Conservation (phyloP, 2,888 invertebrate species). For the Caenorhabditis sp. region DNA sequence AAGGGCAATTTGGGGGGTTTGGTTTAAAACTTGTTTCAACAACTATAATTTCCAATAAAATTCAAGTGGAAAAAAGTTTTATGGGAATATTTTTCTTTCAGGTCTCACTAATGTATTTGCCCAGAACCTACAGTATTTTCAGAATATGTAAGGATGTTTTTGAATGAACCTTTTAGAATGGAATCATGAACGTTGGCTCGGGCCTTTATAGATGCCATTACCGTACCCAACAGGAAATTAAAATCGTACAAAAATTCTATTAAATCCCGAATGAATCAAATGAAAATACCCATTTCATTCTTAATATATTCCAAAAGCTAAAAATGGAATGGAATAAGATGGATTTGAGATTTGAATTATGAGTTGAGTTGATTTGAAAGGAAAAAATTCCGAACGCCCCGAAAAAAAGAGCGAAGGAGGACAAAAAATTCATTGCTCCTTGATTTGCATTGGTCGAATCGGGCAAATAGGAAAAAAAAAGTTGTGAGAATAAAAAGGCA, state of each 20-base stretch:
- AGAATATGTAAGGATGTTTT: background rate
- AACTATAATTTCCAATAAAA: background rate
- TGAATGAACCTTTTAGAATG: constrained; percentile 4
- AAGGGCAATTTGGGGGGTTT: background rate
- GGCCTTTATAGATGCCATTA: background rate
- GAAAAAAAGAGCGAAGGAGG: background rate
- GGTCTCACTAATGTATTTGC: constrained; percentile 1
- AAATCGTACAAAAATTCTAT: background rate
- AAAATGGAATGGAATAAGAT: constrained; percentile 1
- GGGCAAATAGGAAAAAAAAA: background rate
- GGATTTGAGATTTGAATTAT: background rate
- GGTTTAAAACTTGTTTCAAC: background rate
- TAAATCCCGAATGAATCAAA: background rate
- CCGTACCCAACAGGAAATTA: background rate
- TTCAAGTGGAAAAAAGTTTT: background rate
- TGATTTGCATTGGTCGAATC: background rate
- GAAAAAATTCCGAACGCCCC: background rate
- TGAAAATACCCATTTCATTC: background rate
- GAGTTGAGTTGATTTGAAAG: too few species aligned
- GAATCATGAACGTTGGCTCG: background rate
- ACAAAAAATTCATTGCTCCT: constrained; percentile 12
- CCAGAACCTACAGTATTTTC: background rate
- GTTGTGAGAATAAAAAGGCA: background rate
- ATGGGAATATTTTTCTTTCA: constrained; percentile 7
- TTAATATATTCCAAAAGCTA: background rate